Evolutionary conservation across 1,140 invertebrate genomes (phyloP).

Genomic region (Heliconius eleuchia): DNA sequence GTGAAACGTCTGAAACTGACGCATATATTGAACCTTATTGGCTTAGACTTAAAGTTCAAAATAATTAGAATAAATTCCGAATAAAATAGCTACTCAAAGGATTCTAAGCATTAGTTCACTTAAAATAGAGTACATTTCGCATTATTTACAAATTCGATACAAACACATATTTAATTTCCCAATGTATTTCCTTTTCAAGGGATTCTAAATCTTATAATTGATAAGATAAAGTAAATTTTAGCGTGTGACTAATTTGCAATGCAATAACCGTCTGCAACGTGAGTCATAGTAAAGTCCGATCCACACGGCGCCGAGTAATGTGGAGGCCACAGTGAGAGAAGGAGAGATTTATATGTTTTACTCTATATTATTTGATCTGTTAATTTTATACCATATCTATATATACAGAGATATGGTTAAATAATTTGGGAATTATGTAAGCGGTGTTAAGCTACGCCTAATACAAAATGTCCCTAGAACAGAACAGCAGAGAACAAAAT

Average conservation of each 20-base stretch:
- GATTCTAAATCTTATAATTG: neutral
- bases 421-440: neutral
- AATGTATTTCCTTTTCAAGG: neutral
- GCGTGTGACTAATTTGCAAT: slow-evolving; percentile 1
- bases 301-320: slow-evolving; percentile 48
- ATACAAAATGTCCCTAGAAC: too few species aligned
- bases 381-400: neutral
- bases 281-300: slow-evolving; percentile 70
- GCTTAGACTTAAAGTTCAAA: neutral
- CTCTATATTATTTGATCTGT: neutral
- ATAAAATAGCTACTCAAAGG: neutral
- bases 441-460: too few species aligned
- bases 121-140: neutral
- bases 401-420: too few species aligned
- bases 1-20: neutral
- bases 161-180: slow-evolving; percentile 10
- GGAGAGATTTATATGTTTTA: neutral
- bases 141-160: neutral
- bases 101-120: neutral
- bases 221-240: neutral
- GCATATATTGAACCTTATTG: neutral
- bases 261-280: slow-evolving; percentile 40
- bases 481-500: too few species aligned
- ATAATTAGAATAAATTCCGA: neutral
- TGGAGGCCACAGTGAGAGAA: slow-evolving; percentile 21